Evolutionary conservation across 2,888 invertebrate genomes (phyloP), one percentile per base, ranked within the genome.

Genomic region (Platycheirus albimanus): DNA sequence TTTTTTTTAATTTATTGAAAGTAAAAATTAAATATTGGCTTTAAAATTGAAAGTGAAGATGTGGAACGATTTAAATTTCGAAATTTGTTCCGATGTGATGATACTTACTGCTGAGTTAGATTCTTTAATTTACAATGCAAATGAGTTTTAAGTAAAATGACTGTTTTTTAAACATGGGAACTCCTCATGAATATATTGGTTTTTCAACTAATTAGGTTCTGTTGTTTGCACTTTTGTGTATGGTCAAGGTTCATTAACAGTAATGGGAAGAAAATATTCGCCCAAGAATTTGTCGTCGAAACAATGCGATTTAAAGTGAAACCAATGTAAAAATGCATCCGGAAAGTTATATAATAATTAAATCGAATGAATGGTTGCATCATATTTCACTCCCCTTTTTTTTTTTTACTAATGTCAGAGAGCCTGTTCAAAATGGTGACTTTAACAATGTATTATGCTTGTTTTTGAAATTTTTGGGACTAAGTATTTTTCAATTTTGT

Each of bases 1-100:
- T 41, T 28, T 41, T 6, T 58, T 7, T 38, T 24, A 58, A 58
- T 58, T 41, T 28, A 58, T 6, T 28, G 58, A 58, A 58, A 58
- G 38, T 56, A 41, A 56, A 38, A 56, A 41, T 41, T 41, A 41
- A 41, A 28, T 17, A 24, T 24, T 6, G 58, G 15, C 38, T 38
- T 11, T 15, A 24, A 58, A 41, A 58, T 41, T 38, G 58, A 58
- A 58, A 58, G 58, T 58, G 58, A 41, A 41, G 36, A 41, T 58
- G 24, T 56, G 38, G 38, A 38, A 38, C 38, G 8, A 33, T 33
- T 33, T 3, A 36, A 19, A n/a, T 5, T 24, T 38, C 13, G 11
- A 52, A 17, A 41, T 38, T 1, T 56, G 20, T 24, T 52, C 5
- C 7, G 36, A 54, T 19, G 54, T 4, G 28, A 10, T 30, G 20